Percentiles rank a stretch among this genome's conserved stretches.
Evolutionary conservation across 1,140 invertebrate genomes (phyloP).

Genomic region (Bombus sylvicola): DNA sequence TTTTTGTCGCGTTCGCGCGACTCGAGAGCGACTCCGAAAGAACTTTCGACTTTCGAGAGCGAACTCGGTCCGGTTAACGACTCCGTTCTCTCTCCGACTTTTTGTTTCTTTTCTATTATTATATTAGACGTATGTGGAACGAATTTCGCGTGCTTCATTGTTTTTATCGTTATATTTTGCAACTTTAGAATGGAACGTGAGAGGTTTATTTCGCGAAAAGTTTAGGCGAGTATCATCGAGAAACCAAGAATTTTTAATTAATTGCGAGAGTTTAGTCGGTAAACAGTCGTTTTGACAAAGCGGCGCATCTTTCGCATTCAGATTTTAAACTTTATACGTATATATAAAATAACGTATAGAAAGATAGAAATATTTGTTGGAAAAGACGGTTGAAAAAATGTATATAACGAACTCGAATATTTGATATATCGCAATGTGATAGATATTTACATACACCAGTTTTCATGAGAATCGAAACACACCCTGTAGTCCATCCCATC

Average conservation of each 20-base stretch:
- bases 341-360: no score
- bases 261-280: no score
- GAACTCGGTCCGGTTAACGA: background rate
- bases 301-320: no score
- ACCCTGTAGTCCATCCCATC: background rate
- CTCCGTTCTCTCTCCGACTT: background rate
- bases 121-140: background rate
- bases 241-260: no score
- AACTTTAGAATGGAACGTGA: no score
- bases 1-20: constrained; percentile 26
- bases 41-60: background rate
- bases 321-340: no score
- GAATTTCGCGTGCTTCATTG: background rate
- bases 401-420: no score
- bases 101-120: background rate
- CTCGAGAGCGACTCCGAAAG: background rate
- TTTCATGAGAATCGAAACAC: background rate
- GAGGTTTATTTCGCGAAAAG: no score
- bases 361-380: no score
- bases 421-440: background rate
- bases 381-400: no score
- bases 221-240: no score
- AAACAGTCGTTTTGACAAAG: no score
- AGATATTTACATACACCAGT: background rate
- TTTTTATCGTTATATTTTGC: background rate